phyloP scores from a whole-genome alignment of 2,113 vertebrate genomes.

The Nothocercus nigrocapillus region DNA sequence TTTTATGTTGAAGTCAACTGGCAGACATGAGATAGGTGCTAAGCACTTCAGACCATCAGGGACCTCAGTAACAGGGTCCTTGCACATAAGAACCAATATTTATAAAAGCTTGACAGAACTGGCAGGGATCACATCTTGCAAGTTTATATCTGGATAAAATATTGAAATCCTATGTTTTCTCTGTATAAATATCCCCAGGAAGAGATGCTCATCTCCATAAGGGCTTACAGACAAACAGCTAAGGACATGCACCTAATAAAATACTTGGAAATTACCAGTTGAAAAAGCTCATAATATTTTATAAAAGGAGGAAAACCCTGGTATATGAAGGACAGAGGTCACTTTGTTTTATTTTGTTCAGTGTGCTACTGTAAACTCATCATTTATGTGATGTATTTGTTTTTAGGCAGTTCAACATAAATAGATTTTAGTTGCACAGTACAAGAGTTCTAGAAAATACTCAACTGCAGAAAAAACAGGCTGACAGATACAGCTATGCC shows the following conservation, averaged over 20 bases:
- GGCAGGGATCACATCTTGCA: not conserved
- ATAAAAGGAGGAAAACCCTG: not conserved
- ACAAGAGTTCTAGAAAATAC: not conserved
- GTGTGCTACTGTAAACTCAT: not conserved
- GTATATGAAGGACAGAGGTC: not conserved
- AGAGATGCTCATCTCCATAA: conserved; percentile 45
- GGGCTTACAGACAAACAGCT: conserved; percentile 31
- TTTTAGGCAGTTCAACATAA: not conserved
- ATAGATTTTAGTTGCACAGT: not conserved
- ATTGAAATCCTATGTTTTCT: not conserved
- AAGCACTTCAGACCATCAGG: not conserved
- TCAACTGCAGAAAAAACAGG: not conserved
- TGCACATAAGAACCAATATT: not conserved
- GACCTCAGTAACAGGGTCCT: not conserved
- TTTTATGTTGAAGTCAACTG: not conserved
- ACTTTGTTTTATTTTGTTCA: conserved; percentile 30
- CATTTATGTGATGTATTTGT: conserved; percentile 34
- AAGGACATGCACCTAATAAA: conserved; percentile 38
- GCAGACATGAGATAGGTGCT: not conserved
- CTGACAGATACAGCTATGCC: not conserved
- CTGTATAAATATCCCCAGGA: conserved; percentile 8
- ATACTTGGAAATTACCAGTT: not conserved
- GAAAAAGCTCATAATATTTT: not conserved
- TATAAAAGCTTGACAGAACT: not conserved
- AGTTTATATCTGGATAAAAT: conserved; percentile 38